Evolutionary conservation across 2,113 vertebrate species (phyloP), one percentile per base, ranked within the genome.

Genomic region (Edolisoma coerulescens): DNA sequence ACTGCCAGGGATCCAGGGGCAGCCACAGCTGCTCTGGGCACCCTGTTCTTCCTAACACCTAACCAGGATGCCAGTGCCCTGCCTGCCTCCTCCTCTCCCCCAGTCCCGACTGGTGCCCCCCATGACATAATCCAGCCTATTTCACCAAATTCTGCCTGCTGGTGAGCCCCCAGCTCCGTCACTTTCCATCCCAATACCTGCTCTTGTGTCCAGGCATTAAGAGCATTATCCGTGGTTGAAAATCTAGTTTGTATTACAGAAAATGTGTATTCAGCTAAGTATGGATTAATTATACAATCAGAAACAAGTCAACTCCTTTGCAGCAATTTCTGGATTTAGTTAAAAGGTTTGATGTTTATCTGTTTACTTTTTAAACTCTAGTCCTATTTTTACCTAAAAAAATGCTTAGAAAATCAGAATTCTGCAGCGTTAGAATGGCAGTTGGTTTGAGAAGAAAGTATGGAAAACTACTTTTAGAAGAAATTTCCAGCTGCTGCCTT

Each of bases 131-230:
- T 3, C 63, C 77, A 54, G 35, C 35, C 57, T 6, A 3, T 67
- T 32, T 37, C 52, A 37, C 32, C 52, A 19, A 35, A 44, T 7
- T 7, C 63, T 28, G 28, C 32, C 56, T 15, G 28, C 41, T 5
- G 2, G 13, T 1, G 2, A 49, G 3, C 13, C 49, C n/a, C 33
- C 3, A 2, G 30, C 41, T 24, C 39, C 1, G 1, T 13, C 35
- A 16, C 30, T 42, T 41, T 8, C 30, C 27, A 3, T 7, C 23
- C 37, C 20, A 20, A 8, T 3, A 9, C 37, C 54, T 22, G 16
- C 61, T 59, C 20, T 2, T 3, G 11, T 19, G 7, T 7, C 78
- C 19, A 30, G 39, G 33, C 4, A 22, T 52, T 18, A 45, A 22
- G 59, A 27, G 37, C 32, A 13, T 33, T 23, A 20, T 4, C 16